A percentile compares a stretch with the other conserved stretches of the same genome.
Conservation (phyloP, 2,113 vertebrate species). For the Girardinichthys multiradiatus region DNA sequence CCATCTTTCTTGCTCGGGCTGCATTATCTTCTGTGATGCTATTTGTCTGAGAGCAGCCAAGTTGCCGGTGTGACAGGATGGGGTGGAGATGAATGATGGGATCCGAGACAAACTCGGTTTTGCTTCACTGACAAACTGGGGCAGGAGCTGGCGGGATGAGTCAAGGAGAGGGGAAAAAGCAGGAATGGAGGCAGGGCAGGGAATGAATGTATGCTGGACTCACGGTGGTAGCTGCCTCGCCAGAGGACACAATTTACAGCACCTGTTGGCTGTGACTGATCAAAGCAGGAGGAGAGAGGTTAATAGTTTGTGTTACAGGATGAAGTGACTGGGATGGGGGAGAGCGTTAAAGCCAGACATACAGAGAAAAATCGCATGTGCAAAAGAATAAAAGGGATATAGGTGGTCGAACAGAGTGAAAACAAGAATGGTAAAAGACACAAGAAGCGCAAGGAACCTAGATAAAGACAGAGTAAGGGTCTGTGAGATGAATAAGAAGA, state of each 20-base stretch:
- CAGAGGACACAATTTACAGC: constrained; percentile 64
- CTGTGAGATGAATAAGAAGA: constrained; percentile 45
- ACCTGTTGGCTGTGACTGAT: constrained; percentile 76
- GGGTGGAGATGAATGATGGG: constrained; percentile 73
- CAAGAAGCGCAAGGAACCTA: constrained; percentile 13
- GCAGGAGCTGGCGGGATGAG: constrained; percentile 65
- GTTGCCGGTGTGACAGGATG: constrained; percentile 51
- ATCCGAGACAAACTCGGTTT: constrained; percentile 66
- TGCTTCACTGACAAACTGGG: constrained; percentile 83
- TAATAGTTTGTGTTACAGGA: constrained; percentile 58
- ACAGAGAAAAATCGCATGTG: constrained; percentile 26
- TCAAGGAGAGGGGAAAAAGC: constrained; percentile 17
- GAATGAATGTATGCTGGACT: constrained; percentile 12
- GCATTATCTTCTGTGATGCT: constrained; percentile 73
- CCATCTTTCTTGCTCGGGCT: constrained; percentile 63
- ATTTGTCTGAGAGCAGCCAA: constrained; percentile 71
- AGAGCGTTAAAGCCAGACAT: constrained; percentile 56
- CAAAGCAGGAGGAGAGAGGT: constrained; percentile 49
- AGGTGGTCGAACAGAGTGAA: constrained; percentile 44
- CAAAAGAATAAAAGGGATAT: constrained; percentile 30
- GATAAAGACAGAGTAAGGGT: constrained; percentile 31
- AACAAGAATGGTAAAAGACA: constrained; percentile 15
- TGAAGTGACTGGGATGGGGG: constrained; percentile 37
- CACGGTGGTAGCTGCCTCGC: constrained; percentile 20
- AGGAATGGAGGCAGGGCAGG: constrained; percentile 19